Conservation (phyloP, 2,888 invertebrate genomes). For the Rhingia rostrata region DNA sequence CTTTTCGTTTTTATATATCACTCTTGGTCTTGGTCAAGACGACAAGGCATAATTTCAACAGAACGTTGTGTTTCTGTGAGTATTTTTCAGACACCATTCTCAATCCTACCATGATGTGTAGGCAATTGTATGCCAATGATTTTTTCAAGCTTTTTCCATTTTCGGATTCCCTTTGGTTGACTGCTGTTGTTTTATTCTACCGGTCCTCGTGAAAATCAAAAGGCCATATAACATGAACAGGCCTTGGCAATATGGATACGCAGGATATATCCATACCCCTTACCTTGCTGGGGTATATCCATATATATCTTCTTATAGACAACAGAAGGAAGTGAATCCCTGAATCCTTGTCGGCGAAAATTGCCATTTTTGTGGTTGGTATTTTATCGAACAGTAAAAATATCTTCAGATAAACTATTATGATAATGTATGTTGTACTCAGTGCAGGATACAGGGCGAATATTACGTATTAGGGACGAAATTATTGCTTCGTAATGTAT, state of each 20-base stretch:
- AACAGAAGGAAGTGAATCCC: slow-evolving; percentile 15
- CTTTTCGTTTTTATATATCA: slow-evolving; percentile 4
- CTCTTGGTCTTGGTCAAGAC: slow-evolving; percentile 19
- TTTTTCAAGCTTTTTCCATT: background rate
- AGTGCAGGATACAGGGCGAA: slow-evolving; percentile 25
- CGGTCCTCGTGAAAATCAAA: slow-evolving; percentile 46
- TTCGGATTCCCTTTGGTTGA: slow-evolving; percentile 24
- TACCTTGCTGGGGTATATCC: background rate
- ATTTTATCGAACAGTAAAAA: slow-evolving; percentile 68
- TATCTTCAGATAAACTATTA: slow-evolving; percentile 61
- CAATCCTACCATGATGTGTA: background rate
- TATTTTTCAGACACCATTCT: background rate
- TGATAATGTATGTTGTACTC: slow-evolving; percentile 31
- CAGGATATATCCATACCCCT: background rate
- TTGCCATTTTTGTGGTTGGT: slow-evolving; percentile 50
- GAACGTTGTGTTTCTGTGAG: background rate
- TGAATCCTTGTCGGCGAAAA: slow-evolving; percentile 39
- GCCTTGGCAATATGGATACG: background rate
- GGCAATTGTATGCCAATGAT: slow-evolving; percentile 1
- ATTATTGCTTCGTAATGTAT: slow-evolving; percentile 72
- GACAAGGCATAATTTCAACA: slow-evolving; percentile 5
- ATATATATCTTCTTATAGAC: slow-evolving; percentile 31
- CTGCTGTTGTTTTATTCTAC: slow-evolving; percentile 39
- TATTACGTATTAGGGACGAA: slow-evolving; percentile 56
- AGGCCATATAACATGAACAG: slow-evolving; percentile 4